phyloP scores from a whole-genome alignment of 2,113 vertebrate species.

The Ahaetulla prasina region DNA sequence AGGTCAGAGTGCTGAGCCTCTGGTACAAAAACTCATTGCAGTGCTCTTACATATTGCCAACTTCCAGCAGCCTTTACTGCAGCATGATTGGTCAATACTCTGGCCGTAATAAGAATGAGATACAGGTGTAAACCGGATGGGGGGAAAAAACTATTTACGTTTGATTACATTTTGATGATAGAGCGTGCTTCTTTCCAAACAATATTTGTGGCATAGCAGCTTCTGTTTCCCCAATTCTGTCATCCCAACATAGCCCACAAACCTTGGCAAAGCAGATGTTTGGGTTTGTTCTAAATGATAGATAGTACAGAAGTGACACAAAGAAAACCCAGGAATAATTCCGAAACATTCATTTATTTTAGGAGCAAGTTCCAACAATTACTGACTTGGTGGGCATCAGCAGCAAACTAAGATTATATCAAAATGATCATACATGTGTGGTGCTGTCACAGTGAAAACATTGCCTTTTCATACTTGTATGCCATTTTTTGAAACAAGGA shows the following conservation, averaged over 20 bases:
- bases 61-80: neutral
- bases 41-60: neutral
- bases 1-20: neutral
- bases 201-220: neutral
- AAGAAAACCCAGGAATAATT: neutral
- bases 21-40: neutral
- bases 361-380: neutral
- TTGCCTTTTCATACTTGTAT: neutral
- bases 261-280: constrained; percentile 34
- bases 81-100: neutral
- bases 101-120: neutral
- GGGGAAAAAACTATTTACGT: neutral
- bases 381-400: neutral
- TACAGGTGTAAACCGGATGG: neutral
- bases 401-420: neutral
- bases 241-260: constrained; percentile 6
- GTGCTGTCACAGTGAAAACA: neutral
- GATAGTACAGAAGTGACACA: constrained; percentile 23
- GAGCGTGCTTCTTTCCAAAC: neutral
- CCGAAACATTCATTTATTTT: neutral
- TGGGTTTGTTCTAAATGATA: constrained; percentile 30
- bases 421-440: neutral
- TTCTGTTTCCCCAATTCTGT: neutral
- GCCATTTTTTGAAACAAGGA: neutral
- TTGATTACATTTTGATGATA: neutral